Base-by-base conservation (phyloP, 23 tunicate genomes). In the Clavelina lepadiformis region DNA sequence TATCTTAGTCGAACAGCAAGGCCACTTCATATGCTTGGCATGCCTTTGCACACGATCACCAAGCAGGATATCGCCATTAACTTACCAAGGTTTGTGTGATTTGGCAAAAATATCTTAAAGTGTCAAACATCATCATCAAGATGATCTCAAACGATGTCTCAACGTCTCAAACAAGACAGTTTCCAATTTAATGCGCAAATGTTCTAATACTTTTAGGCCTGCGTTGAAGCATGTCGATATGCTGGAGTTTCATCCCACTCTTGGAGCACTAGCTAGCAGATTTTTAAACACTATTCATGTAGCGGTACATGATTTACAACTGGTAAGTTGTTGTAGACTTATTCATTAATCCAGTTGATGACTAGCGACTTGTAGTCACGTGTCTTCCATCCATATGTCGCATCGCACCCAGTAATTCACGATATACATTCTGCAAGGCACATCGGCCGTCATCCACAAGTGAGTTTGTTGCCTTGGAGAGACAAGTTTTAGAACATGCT, bases 191-290 rank as follows among this genome's bases (percentile, higher is more conserved):
- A n/a, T n/a, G n/a, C n/a, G n/a, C n/a, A n/a, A n/a, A n/a, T n/a
- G n/a, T n/a, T n/a, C n/a, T n/a, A n/a, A 29, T 1, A 31, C 33
- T 72, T 56, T 8, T 56, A 87, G 96, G 47, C 85, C 96, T 22
- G 73, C 96, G 3, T 61, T 87, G 34, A 47, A 62, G 37, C 79
- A 87, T 55, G 54, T 87, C 26, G 82, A 87, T 38, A 79, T 87
- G 81, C 45, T 87, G 37, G 96, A 87, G 35, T 87, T 87, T 38
- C 96, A 87, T 38, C 84, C 96, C 23, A 58, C 71, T 0, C 75
- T 80, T 22, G 96, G 96, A 5, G 54, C 53, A 8, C 33, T 69
- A n/a, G 77, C 96, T 21, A 52, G 56, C 28, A 50, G 86, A 52
- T 38, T 79, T 20, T 33, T 47, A 20, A 82, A 79, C 38, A 82